Evolutionary conservation across 1,140 invertebrate species (phyloP).

Genomic region (Coelopa frigida): DNA sequence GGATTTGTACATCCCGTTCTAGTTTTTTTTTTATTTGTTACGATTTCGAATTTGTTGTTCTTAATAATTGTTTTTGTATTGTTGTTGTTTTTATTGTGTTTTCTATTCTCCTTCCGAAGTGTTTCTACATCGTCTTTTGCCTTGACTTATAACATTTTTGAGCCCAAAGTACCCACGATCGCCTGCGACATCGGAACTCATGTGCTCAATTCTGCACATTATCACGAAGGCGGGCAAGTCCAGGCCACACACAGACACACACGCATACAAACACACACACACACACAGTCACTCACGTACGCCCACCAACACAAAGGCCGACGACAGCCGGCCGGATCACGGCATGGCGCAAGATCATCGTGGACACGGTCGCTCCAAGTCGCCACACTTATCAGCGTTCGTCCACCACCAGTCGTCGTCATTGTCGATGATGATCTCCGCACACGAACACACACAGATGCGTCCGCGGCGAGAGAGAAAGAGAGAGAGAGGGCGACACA

Average conservation of each 20-base stretch:
- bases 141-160: constrained; percentile 8
- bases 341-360: constrained; percentile 9
- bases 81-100: background rate
- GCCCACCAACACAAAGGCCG: no score
- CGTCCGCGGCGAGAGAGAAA: no score
- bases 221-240: background rate
- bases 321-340: no score
- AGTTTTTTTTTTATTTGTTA: no score
- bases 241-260: background rate
- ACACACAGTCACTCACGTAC: background rate
- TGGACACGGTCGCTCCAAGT: background rate
- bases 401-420: no score
- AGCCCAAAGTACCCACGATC: constrained; percentile 9
- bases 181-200: constrained; percentile 25
- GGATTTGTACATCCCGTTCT: no score
- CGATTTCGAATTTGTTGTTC: no score
- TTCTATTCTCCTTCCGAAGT: background rate
- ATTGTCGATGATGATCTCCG: no score
- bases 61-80: background rate
- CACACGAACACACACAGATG: no score
- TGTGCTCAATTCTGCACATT: constrained; percentile 25
- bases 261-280: background rate
- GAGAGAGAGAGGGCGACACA: no score
- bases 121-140: constrained; percentile 18
- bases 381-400: no score